These are phyloP conservation scores for Artemia franciscana DNA, from an alignment of 1,140 invertebrate genomes.

Conservation along the genomic window DNA sequence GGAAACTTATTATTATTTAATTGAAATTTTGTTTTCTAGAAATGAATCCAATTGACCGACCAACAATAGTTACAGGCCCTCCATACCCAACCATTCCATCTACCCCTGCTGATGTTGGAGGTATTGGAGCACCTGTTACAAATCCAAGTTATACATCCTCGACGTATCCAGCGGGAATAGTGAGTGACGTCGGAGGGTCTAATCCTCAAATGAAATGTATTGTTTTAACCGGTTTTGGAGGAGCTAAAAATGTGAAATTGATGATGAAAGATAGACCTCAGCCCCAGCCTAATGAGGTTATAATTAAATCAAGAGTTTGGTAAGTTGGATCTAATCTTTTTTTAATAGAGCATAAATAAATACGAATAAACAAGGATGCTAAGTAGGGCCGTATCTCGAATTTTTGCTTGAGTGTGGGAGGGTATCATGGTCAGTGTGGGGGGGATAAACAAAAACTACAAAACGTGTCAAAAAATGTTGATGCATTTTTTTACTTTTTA, in stretches of 20 bases:
- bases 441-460: too few relatives aligned
- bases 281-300: constrained; percentile 45
- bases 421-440: too few relatives aligned
- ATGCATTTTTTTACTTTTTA: too few relatives aligned
- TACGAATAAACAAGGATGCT: too few relatives aligned
- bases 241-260: constrained; percentile 56
- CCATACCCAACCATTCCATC: not conserved
- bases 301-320: constrained; percentile 63
- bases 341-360: not conserved
- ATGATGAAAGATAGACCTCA: constrained; percentile 49
- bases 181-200: not conserved
- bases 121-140: not conserved
- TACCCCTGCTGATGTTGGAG: not conserved
- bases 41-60: not conserved
- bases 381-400: too few relatives aligned
- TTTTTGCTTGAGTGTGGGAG: too few relatives aligned
- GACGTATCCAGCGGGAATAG: not conserved
- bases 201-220: constrained; percentile 42
- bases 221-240: constrained; percentile 55
- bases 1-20: not conserved
- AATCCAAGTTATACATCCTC: not conserved
- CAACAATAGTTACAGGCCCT: not conserved
- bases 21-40: not conserved
- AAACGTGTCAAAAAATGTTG: too few relatives aligned
- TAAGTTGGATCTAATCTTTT: constrained; percentile 25